Evolutionary conservation across 1,140 invertebrate species (phyloP).

Genomic region (Pantala flavescens): DNA sequence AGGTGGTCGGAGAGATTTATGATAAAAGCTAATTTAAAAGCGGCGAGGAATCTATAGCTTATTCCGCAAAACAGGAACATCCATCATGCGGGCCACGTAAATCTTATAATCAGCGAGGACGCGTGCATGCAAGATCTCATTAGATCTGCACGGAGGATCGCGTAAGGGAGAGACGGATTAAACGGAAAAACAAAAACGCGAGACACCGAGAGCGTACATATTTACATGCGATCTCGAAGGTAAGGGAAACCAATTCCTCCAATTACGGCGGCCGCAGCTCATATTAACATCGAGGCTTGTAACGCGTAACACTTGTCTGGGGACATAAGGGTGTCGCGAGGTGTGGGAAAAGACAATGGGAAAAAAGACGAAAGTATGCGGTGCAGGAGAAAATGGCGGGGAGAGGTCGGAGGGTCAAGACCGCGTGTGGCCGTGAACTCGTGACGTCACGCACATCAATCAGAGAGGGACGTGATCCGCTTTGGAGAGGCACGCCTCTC

Average conservation of each 20-base stretch:
- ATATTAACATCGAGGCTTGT: neutral
- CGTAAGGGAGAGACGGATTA: no score
- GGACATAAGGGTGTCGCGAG: neutral
- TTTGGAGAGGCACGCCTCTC: neutral
- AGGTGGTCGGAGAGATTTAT: no score
- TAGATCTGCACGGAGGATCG: neutral
- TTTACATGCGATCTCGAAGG: neutral
- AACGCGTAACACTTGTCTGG: neutral
- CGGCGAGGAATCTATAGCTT: no score
- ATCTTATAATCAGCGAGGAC: conserved; percentile 6
- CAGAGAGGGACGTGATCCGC: neutral
- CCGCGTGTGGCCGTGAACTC: conserved; percentile 5
- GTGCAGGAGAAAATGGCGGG: neutral
- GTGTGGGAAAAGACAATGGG: neutral
- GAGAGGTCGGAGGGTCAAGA: neutral
- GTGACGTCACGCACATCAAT: conserved; percentile 2
- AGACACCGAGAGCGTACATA: no score
- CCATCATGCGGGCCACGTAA: neutral
- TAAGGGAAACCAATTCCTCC: neutral
- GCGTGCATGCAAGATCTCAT: neutral
- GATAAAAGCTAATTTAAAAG: no score
- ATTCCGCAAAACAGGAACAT: no score
- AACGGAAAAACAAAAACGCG: no score
- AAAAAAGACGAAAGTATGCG: neutral
- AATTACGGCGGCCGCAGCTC: neutral